Base-by-base conservation (phyloP, 64 coral and sea anemone species). In the Pocillopora damicornis region DNA sequence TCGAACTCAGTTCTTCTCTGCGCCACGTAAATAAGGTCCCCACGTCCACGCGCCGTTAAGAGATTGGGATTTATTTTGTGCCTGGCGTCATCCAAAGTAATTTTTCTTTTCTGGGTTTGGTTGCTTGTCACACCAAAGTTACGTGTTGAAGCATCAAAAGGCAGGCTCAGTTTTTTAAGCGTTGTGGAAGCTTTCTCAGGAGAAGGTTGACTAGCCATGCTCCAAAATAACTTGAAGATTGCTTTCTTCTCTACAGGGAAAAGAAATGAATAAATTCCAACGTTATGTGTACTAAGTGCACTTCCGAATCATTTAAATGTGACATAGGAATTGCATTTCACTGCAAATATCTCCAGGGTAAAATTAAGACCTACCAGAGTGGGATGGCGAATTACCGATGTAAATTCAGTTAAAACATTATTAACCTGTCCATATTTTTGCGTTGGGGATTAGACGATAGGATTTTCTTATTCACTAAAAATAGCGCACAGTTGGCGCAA, bases 1-100 rank as follows among this genome's bases (percentile, higher is more conserved):
- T 93, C 91, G 38, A 93, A 93, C 60, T 93, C 91, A 1, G 86
- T 66, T 15, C 91, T 86, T 16, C 77, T 72, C 59, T 88, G 78
- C 5, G 91, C 79, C 26, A 82, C 60, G 34, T 11, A 69, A 34
- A 88, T 58, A 12, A 74, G 25, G 13, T 75, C 51, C 15, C 76
- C 76, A 37, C 61, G 36, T 30, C 73, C 82, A n/a, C 45, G 37
- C 23, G 86, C 45, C 67, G 77, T 65, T 1, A 17, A 60, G 89
- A 64, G 42, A 30, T 6, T 36, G 72, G 72, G 89, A 75, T 60
- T 12, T 65, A 11, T 11, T 13, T 38, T 66, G 15, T 2, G 79
- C 42, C 42, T 51, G 63, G 0, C 18, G 15, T 66, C 36, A 68
- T 83, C 10, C 80, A 62, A 68, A 9, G 12, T 20, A 4, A 71